Evolutionary conservation across 37 sponge, comb jelly and placozoan species (phyloP), one percentile per base, ranked within the genome.

Genomic region (Crambe crambe): DNA sequence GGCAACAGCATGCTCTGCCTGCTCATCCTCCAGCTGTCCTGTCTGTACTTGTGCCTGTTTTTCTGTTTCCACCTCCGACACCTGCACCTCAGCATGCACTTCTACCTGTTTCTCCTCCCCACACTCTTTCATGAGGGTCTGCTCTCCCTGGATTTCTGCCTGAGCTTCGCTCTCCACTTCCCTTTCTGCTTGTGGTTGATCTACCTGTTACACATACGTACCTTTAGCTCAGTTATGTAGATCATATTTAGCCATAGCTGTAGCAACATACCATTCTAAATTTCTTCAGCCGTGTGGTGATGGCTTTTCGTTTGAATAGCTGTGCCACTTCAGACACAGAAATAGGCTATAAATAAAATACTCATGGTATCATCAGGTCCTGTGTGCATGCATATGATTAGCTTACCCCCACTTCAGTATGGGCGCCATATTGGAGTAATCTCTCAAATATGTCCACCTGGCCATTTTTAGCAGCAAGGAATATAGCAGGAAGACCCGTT

Each of bases 391-490:
- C 41, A 4, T n/a, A 73, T 73, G 2, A 73, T 30, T 47, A 30
- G 10, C 27, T 22, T 73, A 76, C 76, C 34, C 59, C 61, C 36
- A 76, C 30, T 3, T 76, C 61, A 60, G 36, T 37, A 4, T 38
- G 58, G n/a, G 76, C 76, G 23, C 76, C 76, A 60, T 60, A 15
- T 4, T 76, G n/a, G 3, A 58, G 60, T 21, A 76, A 40, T 26
- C 30, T 29, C 61, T 60, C 27, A 60, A 56, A 60, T 21, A 76
- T 76, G 38, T 60, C 34, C 18, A 76, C 26, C 2, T 76, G 10
- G 4, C 76, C 76, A 76, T 37, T 60, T 29, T 60, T 76, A 31
- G 76, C 76, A 37, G 76, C 60, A 56, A 76, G 22, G 59, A 57
- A 56, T n/a, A 76, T 5, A 18, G 76, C 76, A 27, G 76, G 39